These are phyloP conservation scores for Cottus gobio DNA, from an alignment of 2,113 vertebrate species.

Conservation along the genomic window DNA sequence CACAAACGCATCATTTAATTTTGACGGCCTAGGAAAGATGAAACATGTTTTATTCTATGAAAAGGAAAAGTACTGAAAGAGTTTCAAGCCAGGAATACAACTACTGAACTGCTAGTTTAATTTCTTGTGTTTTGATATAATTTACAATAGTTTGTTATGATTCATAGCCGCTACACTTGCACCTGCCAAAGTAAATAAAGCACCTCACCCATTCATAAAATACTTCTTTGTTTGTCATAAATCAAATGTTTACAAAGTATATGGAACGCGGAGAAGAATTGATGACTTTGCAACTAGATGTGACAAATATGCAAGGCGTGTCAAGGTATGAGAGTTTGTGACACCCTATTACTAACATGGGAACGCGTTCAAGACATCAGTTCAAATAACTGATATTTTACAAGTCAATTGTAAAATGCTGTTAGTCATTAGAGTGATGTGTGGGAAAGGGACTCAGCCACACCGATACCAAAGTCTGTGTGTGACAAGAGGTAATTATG, in stretches of 20 bases:
- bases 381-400: slow-evolving; percentile 18
- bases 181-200: neutral
- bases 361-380: slow-evolving; percentile 16
- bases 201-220: neutral
- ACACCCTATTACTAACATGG: slow-evolving; percentile 58
- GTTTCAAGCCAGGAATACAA: neutral
- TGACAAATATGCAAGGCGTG: slow-evolving; percentile 32
- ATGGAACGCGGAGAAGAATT: neutral
- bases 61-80: slow-evolving; percentile 10
- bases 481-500: neutral
- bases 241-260: neutral
- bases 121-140: neutral
- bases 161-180: neutral
- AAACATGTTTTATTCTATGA: neutral
- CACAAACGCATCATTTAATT: neutral
- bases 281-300: neutral
- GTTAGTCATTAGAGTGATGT: slow-evolving; percentile 34
- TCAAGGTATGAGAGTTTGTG: neutral
- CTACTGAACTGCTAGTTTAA: neutral
- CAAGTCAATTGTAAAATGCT: neutral
- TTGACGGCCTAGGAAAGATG: neutral
- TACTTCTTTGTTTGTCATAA: neutral
- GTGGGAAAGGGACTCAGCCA: slow-evolving; percentile 23
- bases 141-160: neutral
- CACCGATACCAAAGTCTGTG: slow-evolving; percentile 1